A percentile compares a stretch with the other conserved stretches of the same genome.
phyloP scores from a whole-genome alignment of 2,888 invertebrate genomes.

The Amphiduros pacificus region DNA sequence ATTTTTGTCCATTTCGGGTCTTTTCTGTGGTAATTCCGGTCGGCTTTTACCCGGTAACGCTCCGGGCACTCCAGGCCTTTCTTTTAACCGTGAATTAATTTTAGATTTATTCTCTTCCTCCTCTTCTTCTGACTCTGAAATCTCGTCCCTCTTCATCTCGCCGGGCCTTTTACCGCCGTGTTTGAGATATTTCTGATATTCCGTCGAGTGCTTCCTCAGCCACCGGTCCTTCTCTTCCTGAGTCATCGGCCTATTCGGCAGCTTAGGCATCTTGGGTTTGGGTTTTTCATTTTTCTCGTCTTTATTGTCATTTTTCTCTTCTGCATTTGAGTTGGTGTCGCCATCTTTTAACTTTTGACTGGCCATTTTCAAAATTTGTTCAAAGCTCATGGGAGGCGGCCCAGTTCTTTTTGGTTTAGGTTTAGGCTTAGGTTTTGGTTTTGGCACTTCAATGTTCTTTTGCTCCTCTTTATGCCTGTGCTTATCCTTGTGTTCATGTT shows the following conservation, averaged over 20 bases:
- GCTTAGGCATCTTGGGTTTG: background rate
- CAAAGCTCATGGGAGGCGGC: conserved; percentile 6
- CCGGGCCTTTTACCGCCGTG: conserved; percentile 4
- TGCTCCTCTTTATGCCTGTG: conserved; percentile 13
- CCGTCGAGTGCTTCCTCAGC: background rate
- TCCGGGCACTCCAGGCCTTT: no score
- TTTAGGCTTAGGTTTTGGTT: background rate
- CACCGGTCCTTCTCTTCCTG: conserved; percentile 14
- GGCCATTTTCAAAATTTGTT: conserved; percentile 7
- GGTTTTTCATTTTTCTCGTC: background rate
- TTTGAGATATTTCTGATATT: conserved; percentile 7
- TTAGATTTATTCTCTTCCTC: no score
- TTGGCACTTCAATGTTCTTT: no score
- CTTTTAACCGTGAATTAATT: no score
- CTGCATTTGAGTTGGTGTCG: background rate
- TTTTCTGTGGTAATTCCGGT: no score
- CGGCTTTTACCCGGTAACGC: no score
- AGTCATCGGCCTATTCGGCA: conserved; percentile 8
- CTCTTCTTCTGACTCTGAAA: no score
- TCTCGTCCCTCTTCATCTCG: no score
- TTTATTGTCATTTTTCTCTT: background rate
- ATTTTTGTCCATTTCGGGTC: no score
- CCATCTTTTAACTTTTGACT: background rate
- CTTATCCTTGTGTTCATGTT: conserved; percentile 5
- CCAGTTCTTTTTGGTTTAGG: background rate